Conservation (phyloP, 2,113 vertebrate genomes). For the Tonatia bakeri region DNA sequence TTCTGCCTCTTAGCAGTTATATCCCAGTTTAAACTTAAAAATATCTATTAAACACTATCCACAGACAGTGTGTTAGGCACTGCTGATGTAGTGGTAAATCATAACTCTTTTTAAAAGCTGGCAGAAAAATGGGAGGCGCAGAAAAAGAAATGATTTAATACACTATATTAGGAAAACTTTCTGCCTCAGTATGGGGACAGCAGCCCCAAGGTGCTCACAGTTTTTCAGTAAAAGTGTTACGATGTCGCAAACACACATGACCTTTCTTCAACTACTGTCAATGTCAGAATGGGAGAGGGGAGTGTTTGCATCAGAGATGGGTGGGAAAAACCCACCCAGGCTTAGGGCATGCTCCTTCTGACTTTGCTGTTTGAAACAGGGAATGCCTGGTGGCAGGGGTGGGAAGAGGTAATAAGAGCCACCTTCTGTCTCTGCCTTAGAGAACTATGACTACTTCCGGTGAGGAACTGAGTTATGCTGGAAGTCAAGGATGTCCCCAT, state of each 20-base stretch:
- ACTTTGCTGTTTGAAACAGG: not conserved
- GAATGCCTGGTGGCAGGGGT: too few species aligned
- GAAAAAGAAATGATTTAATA: not conserved
- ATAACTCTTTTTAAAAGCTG: not conserved
- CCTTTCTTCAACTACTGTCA: not conserved
- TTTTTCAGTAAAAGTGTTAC: not conserved
- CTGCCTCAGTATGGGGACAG: not conserved
- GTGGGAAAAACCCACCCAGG: not conserved
- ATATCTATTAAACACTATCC: not conserved
- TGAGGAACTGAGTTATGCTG: not conserved
- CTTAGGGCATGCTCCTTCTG: not conserved
- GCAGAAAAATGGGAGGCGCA: not conserved
- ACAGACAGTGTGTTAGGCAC: not conserved
- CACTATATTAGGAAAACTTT: not conserved
- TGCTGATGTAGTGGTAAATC: not conserved
- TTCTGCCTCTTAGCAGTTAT: not conserved
- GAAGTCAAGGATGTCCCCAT: not conserved
- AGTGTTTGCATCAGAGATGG: not conserved
- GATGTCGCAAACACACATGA: not conserved
- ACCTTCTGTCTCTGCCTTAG: not conserved
- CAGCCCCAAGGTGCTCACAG: not conserved
- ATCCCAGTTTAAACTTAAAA: not conserved
- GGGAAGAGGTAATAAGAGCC: not conserved
- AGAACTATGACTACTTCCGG: not conserved
- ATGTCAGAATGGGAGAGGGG: not conserved